phyloP scores from a whole-genome alignment of 2,113 vertebrate species.

The Lipotes vexillifer region DNA sequence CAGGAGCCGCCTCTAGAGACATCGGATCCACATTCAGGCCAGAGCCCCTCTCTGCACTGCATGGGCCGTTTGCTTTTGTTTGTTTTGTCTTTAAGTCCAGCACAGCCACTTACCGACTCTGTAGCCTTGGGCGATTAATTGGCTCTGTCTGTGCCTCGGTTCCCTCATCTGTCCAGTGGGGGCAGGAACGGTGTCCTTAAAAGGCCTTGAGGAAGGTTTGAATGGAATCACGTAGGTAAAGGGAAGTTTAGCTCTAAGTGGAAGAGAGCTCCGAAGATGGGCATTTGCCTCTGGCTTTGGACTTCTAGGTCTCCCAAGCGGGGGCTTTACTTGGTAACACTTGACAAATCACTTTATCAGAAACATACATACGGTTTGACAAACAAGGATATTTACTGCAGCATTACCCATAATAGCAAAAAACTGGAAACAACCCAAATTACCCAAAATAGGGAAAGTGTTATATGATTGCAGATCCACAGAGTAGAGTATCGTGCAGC shows the following conservation, averaged over 20 bases:
- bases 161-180: background rate
- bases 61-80: background rate
- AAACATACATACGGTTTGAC: background rate
- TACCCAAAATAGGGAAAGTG: background rate
- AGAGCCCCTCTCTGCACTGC: accelerated
- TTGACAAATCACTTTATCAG: background rate
- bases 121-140: background rate
- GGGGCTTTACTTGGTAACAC: background rate
- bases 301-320: background rate
- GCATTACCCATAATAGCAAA: background rate
- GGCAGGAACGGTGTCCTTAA: background rate
- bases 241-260: background rate
- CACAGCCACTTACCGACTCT: background rate
- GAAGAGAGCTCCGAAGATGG: background rate
- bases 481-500: background rate
- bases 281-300: background rate
- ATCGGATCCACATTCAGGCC: accelerated
- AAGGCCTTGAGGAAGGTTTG: background rate
- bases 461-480: background rate
- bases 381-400: background rate
- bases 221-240: background rate
- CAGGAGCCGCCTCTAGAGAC: background rate
- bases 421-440: background rate
- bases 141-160: background rate
- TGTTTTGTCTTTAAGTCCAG: background rate